These are phyloP conservation scores for Crioceris asparagi DNA, from an alignment of 2,888 invertebrate genomes.

Conservation along the genomic window DNA sequence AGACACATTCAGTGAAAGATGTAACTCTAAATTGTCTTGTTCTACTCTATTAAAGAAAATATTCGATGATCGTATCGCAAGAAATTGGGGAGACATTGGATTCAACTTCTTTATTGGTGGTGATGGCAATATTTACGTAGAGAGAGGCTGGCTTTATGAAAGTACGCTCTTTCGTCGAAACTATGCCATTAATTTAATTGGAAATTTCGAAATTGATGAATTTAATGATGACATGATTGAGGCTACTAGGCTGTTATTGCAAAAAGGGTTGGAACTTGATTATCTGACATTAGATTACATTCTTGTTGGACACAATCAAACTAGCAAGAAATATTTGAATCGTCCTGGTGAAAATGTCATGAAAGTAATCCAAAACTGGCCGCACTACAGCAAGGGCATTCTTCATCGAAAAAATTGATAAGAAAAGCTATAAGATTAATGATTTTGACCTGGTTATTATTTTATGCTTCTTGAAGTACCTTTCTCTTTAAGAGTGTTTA, in stretches of 20 bases:
- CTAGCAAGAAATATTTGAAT: constrained; percentile 28
- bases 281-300: constrained; percentile 39
- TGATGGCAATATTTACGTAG: constrained; percentile 45
- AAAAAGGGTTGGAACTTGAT: constrained; percentile 35
- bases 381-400: constrained; percentile 29
- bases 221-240: constrained; percentile 38
- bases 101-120: constrained; percentile 43
- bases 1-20: too few relatives aligned
- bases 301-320: constrained; percentile 45
- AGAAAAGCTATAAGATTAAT: too few relatives aligned
- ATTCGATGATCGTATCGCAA: constrained; percentile 40
- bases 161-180: too few relatives aligned
- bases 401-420: too few relatives aligned
- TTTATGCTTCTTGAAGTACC: too few relatives aligned
- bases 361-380: constrained; percentile 40
- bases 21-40: too few relatives aligned
- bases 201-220: constrained; percentile 36
- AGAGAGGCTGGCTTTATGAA: constrained; percentile 45
- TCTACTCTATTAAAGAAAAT: too few relatives aligned
- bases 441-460: too few relatives aligned
- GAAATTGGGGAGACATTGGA: constrained; percentile 37
- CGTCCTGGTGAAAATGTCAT: constrained; percentile 45
- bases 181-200: constrained; percentile 42
- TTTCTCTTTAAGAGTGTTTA: too few relatives aligned
- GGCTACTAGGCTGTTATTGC: constrained; percentile 37